Evolutionary conservation across 2,797 vertebrate genomes (phyloP).

Genomic region (Squalus acanthias): DNA sequence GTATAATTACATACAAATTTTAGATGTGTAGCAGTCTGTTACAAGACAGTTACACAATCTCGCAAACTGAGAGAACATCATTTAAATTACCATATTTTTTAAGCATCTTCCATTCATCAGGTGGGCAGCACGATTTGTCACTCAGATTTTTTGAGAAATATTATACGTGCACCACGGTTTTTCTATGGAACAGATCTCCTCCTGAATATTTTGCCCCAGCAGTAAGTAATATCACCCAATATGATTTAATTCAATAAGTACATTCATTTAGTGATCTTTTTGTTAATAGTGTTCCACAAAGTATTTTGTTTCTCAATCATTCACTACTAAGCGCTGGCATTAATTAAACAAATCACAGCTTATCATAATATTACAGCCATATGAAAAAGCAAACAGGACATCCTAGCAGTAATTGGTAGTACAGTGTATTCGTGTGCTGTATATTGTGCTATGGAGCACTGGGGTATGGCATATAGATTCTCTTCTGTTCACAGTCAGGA

Average conservation of each 20-base stretch:
- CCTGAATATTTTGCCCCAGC: neutral
- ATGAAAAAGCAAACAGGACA: neutral
- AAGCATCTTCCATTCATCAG: neutral
- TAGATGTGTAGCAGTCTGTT: neutral
- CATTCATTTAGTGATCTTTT: neutral
- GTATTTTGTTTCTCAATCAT: neutral
- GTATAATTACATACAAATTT: neutral
- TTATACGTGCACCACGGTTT: neutral
- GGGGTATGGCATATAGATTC: neutral
- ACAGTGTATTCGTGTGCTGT: neutral
- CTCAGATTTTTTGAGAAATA: neutral
- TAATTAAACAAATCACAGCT: neutral
- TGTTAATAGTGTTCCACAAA: neutral
- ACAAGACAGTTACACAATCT: too few relatives aligned
- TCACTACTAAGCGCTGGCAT: neutral
- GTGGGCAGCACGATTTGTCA: neutral
- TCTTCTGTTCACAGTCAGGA: neutral
- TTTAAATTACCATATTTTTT: neutral
- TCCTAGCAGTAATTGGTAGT: neutral
- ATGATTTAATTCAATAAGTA: neutral
- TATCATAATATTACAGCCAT: neutral
- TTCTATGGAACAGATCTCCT: neutral
- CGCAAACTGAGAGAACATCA: neutral
- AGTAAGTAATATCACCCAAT: neutral
- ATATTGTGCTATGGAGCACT: neutral